phyloP scores from a whole-genome alignment of 2,888 invertebrate genomes.

The Yponomeuta malinellus region DNA sequence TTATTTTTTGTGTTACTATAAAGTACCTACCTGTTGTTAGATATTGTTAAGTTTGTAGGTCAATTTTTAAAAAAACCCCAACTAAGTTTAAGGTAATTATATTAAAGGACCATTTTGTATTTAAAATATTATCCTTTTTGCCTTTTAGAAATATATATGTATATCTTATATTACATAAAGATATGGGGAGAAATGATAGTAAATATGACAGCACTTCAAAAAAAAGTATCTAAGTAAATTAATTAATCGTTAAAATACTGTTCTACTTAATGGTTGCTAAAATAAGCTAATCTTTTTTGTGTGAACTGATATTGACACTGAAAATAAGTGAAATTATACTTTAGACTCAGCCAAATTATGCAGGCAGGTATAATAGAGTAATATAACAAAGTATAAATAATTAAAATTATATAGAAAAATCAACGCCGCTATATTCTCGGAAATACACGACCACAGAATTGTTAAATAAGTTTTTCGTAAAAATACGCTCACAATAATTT shows the following conservation, averaged over 20 bases:
- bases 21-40: not conserved
- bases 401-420: not conserved
- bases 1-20: not conserved
- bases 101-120: slow-evolving; percentile 60
- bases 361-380: not conserved
- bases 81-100: slow-evolving; percentile 29
- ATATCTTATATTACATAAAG: slow-evolving; percentile 30
- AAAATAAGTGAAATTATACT: not conserved
- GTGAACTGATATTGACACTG: not conserved
- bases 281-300: not conserved
- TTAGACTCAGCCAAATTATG: not conserved
- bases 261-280: not conserved
- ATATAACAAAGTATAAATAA: not conserved
- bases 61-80: slow-evolving; percentile 34
- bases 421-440: not conserved
- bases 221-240: slow-evolving; percentile 32
- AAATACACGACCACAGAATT: not conserved
- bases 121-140: slow-evolving; percentile 44
- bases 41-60: slow-evolving; percentile 24
- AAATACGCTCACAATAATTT: not conserved
- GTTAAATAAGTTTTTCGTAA: not conserved
- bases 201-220: slow-evolving; percentile 23
- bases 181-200: slow-evolving; percentile 35
- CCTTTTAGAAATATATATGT: slow-evolving; percentile 48
- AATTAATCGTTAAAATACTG: slow-evolving; percentile 19